phyloP scores from a whole-genome alignment of 2,888 invertebrate genomes.

The Cistogaster globosa region DNA sequence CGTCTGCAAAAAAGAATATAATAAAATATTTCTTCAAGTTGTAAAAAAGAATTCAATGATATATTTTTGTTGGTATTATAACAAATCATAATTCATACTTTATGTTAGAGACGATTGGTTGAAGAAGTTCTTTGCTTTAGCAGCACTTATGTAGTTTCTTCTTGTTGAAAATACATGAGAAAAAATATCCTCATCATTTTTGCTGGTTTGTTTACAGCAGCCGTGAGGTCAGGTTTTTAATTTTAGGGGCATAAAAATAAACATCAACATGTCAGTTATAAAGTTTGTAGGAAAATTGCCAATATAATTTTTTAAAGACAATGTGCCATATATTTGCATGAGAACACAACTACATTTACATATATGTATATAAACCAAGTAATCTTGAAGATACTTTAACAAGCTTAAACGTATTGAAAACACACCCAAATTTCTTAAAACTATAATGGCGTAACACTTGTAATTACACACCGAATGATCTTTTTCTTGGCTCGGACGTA shows the following conservation, averaged over 20 bases:
- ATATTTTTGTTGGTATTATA: slow-evolving; percentile 28
- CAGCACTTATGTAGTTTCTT: slow-evolving; percentile 11
- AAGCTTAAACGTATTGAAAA: no score
- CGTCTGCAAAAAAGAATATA: no score
- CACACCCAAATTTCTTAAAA: no score
- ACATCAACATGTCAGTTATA: slow-evolving; percentile 66
- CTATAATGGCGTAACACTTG: no score
- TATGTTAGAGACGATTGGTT: slow-evolving; percentile 39
- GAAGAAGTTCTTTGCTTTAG: slow-evolving; percentile 39
- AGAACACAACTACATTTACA: no score
- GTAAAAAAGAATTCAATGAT: slow-evolving; percentile 21
- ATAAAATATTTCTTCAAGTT: not conserved
- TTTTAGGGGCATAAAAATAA: slow-evolving; percentile 64
- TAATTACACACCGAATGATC: no score
- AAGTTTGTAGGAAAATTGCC: slow-evolving; percentile 57
- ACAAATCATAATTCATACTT: slow-evolving; percentile 64
- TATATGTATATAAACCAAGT: no score
- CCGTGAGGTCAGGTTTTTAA: slow-evolving; percentile 66
- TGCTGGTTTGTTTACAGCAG: slow-evolving; percentile 30
- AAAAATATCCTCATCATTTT: slow-evolving; percentile 25
- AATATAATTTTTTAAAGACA: no score
- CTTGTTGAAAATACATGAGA: slow-evolving; percentile 40
- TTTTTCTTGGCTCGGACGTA: no score
- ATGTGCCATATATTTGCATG: no score
- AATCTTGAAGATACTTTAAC: no score